Percentiles rank a stretch among this genome's conserved stretches.
Conservation (phyloP, 2,113 vertebrate species). For the Heteronetta atricapilla region DNA sequence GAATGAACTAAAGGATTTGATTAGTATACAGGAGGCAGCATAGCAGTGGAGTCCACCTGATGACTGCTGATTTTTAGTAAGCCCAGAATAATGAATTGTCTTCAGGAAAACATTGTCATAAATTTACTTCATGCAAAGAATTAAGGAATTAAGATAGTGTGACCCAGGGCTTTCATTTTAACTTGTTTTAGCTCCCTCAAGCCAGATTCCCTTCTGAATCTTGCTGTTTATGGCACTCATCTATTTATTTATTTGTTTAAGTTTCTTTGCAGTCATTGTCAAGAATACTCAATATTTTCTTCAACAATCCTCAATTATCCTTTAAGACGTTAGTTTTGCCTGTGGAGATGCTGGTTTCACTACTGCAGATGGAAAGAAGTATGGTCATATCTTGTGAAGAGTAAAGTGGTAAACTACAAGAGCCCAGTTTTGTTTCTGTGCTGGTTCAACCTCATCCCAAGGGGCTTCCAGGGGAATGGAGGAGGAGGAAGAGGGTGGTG, state of each 20-base stretch:
- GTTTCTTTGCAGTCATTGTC: background rate
- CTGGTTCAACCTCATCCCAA: background rate
- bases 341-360: background rate
- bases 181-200: background rate
- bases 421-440: background rate
- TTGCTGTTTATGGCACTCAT: background rate
- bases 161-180: background rate
- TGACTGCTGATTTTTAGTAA: conserved; percentile 51
- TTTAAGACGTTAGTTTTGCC: background rate
- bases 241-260: no score
- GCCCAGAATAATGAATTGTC: background rate
- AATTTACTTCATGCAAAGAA: conserved; percentile 13
- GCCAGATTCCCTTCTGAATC: accelerated
- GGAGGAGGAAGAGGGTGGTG: background rate
- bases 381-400: background rate
- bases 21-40: background rate
- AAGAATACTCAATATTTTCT: background rate
- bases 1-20: conserved; percentile 28
- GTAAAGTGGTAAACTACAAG: background rate
- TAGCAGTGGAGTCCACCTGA: background rate
- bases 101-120: conserved; percentile 14
- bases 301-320: background rate
- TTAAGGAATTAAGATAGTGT: background rate
- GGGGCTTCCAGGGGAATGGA: background rate
- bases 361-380: background rate